Evolutionary conservation across 2,797 vertebrate species (phyloP).

Genomic region (Delichon dasypus): DNA sequence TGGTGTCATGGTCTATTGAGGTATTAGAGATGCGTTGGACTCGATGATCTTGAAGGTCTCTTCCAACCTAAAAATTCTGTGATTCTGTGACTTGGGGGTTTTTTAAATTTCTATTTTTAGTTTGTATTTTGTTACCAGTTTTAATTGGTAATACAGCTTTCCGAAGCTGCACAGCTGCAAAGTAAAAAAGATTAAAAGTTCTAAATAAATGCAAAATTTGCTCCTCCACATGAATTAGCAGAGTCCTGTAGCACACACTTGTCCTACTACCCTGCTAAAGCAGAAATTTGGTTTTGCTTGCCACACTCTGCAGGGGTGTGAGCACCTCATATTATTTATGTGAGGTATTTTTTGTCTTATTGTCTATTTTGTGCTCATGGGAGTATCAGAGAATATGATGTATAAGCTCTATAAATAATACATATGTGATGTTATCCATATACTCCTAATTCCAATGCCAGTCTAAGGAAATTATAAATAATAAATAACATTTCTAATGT

Average conservation of each 20-base stretch:
- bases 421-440: background rate
- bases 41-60: no score
- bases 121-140: background rate
- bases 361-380: background rate
- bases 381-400: background rate
- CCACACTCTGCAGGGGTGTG: fast-evolving
- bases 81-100: background rate
- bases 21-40: no score
- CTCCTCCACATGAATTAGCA: background rate
- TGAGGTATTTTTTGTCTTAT: background rate
- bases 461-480: background rate
- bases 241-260: background rate
- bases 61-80: no score
- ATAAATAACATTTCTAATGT: background rate
- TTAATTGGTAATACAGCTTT: background rate
- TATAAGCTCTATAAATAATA: background rate
- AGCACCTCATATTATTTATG: background rate
- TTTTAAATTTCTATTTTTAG: background rate
- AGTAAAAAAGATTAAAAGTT: background rate
- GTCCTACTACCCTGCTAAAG: background rate
- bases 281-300: background rate
- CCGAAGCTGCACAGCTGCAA: background rate
- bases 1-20: no score
- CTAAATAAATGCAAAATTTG: background rate
- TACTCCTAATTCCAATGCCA: background rate